Base-by-base conservation (phyloP, 2,888 invertebrate genomes). In the Diloba caeruleocephala region DNA sequence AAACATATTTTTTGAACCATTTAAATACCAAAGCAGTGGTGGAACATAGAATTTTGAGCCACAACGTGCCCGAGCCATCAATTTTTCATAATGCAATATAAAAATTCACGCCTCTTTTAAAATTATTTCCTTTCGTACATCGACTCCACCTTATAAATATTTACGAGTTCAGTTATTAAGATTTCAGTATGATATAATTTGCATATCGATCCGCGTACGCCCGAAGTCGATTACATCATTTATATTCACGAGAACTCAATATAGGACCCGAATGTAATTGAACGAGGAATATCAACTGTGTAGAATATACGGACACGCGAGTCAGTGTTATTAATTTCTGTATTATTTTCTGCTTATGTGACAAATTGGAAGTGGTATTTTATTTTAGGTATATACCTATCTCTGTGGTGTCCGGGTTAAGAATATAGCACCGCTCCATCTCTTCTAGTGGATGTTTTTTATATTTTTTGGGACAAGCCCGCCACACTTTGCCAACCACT, bases 161-260 rank as follows among this genome's bases (percentile, higher is more conserved):
- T 52, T 45, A 32, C 41, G 28, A 17, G 1, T 14, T 32, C 43
- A 50, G 33, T 52, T 64, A 59, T 62, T 59, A 50, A 71, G 52
- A 59, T 52, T 56, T 67, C 64, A 68, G 54, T 61, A 57, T 34
- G 43, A 56, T 43, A 54, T 42, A 28, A 65, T 71, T 62, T 68
- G 65, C 58, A 71, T 71, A 71, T 56, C 52, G 62, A 59, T 26
- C 32, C 32, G 31, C 34, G 28, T 36, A 28, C 23, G 13, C 14
- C 8, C 31, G 9, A 7, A 25, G 23, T 8, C 41, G 51, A 66
- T 65, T 46, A 37, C 21, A 38, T 62, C 67, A 68, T 75, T 66
- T 62, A 31, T 51, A 73, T 75, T 70, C 70, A 46, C 38, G 49
- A 60, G 36, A 46, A 53, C 62, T 64, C 57, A 59, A 71, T 75